These are phyloP conservation scores for Poecilia gillii DNA, from an alignment of 2,797 vertebrate species.

Conservation along the genomic window DNA sequence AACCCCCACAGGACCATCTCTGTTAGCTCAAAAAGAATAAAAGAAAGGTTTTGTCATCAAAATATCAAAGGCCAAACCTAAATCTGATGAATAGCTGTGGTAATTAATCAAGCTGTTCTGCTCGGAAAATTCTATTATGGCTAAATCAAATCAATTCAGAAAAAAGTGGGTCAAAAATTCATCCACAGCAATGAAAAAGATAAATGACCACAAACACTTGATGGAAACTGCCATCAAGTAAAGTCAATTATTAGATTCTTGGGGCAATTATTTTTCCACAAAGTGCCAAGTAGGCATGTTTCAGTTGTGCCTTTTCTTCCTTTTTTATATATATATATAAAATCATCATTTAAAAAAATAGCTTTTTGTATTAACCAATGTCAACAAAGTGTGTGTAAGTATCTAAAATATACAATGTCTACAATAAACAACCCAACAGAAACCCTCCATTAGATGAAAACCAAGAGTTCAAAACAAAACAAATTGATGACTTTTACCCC, in stretches of 20 bases:
- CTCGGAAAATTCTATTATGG: not conserved
- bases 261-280: not conserved
- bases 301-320: not conserved
- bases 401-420: not conserved
- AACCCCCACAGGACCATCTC: not conserved
- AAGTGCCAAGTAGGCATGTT: not conserved
- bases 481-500: conserved; percentile 3
- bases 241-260: not conserved
- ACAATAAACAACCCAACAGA: not conserved
- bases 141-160: not conserved
- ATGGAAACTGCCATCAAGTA: not conserved
- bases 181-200: not conserved
- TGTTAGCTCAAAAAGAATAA: not conserved
- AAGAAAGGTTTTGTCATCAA: not conserved
- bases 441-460: not conserved
- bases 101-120: not conserved
- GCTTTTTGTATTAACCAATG: not conserved
- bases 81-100: not conserved
- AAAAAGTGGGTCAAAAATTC: not conserved
- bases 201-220: not conserved
- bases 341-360: not conserved
- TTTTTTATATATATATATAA: not conserved
- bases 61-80: not conserved
- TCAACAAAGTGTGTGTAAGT: not conserved
- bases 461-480: not conserved